phyloP scores from a whole-genome alignment of 2,113 vertebrate species.

The Thalassarche chlororhynchos region DNA sequence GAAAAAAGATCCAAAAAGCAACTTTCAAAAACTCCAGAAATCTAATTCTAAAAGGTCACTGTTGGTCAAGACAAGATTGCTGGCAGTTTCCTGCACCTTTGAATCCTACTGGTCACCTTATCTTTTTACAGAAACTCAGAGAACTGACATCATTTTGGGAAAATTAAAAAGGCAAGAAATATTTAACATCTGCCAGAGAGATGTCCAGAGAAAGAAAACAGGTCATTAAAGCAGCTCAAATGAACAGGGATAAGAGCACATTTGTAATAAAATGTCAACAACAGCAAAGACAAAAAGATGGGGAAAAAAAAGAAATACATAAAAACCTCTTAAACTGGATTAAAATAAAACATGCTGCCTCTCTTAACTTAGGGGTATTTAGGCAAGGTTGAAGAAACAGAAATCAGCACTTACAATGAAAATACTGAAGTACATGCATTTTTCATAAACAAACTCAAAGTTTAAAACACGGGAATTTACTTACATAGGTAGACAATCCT shows the following conservation, averaged over 20 bases:
- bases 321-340: background rate
- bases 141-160: background rate
- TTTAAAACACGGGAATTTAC: conserved; percentile 15
- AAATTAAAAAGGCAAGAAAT: background rate
- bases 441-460: background rate
- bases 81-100: background rate
- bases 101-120: background rate
- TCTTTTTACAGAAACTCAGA: background rate
- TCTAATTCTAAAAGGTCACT: background rate
- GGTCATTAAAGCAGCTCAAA: background rate
- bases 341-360: background rate
- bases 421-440: background rate
- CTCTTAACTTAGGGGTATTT: background rate
- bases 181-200: background rate
- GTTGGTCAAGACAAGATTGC: background rate
- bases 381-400: background rate
- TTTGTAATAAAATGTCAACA: background rate
- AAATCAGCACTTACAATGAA: background rate
- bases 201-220: background rate
- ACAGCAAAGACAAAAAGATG: background rate
- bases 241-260: background rate
- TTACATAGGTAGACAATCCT: conserved; percentile 7
- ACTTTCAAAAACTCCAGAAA: background rate
- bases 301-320: rapidly evolving
- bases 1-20: background rate